Evolutionary conservation across 2,113 vertebrate genomes (phyloP).

Genomic region (Rhineura floridana): DNA sequence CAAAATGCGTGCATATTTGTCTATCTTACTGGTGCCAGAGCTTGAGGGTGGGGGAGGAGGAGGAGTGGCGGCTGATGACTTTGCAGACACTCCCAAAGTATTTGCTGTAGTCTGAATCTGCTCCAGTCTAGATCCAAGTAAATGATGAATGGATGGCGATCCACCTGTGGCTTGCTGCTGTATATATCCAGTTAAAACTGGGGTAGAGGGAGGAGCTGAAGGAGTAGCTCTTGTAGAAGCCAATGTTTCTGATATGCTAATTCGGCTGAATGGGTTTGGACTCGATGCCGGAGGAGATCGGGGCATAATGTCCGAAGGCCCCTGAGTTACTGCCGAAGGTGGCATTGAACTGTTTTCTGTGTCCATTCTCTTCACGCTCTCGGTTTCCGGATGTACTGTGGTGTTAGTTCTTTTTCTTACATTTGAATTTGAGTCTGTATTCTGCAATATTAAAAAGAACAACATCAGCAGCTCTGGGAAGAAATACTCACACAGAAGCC

Average conservation of each 20-base stretch:
- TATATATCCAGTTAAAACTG: conserved; percentile 78
- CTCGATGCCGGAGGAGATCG: conserved; percentile 83
- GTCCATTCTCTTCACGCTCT: conserved; percentile 78
- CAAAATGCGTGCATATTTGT: conserved; percentile 98
- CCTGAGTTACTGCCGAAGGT: conserved; percentile 71
- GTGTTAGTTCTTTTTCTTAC: conserved; percentile 91
- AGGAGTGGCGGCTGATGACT: conserved; percentile 70
- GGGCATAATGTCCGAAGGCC: conserved; percentile 73
- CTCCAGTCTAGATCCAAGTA: conserved; percentile 88
- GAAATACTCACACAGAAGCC: conserved; percentile 8
- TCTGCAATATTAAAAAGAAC: conserved; percentile 74
- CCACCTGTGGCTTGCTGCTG: conserved; percentile 71
- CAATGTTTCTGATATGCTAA: conserved; percentile 80
- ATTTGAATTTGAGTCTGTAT: conserved; percentile 87
- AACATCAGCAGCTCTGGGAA: conserved; percentile 33
- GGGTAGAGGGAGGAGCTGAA: conserved; percentile 81
- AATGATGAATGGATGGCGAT: conserved; percentile 82
- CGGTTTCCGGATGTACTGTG: conserved; percentile 76
- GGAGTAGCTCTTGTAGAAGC: conserved; percentile 82
- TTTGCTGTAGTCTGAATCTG: conserved; percentile 85
- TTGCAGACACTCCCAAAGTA: conserved; percentile 77
- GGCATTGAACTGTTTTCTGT: conserved; percentile 78
- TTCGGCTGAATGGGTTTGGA: conserved; percentile 88
- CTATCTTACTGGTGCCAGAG: conserved; percentile 97
- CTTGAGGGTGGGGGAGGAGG: conserved; percentile 74